Conservation (phyloP, 2,113 vertebrate species). For the Toxostoma redivivum region DNA sequence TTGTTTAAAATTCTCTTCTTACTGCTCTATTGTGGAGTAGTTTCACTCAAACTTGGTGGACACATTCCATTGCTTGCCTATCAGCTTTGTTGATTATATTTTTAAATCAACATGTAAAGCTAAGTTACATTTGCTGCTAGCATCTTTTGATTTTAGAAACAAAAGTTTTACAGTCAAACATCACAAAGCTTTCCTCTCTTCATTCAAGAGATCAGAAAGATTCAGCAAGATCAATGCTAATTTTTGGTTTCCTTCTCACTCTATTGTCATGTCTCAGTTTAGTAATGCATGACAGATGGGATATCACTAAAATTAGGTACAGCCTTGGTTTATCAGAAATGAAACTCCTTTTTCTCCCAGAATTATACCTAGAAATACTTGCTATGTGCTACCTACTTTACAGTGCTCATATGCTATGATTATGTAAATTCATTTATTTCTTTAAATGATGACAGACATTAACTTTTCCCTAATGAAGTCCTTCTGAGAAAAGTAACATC, state of each 20-base stretch:
- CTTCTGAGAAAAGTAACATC: neutral
- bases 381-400: neutral
- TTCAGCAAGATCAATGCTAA: neutral
- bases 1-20: neutral
- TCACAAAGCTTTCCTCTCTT: neutral
- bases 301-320: neutral
- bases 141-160: neutral
- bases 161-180: accelerated
- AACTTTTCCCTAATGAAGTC: neutral
- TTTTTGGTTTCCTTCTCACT: neutral
- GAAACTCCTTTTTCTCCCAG: neutral
- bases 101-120: neutral
- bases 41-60: neutral
- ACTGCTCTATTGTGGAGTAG: neutral
- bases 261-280: neutral
- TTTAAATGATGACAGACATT: neutral
- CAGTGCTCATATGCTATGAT: neutral
- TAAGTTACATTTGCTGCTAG: neutral
- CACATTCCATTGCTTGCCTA: neutral
- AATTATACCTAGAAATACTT: neutral
- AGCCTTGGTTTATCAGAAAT: neutral
- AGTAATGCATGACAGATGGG: neutral
- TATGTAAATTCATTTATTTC: neutral
- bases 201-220: neutral
- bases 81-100: neutral